A percentile compares a stretch with the other conserved stretches of the same genome.
These are phyloP conservation scores for Turdus rufiventris DNA, from an alignment of 2,113 vertebrate species.

Conservation along the genomic window DNA sequence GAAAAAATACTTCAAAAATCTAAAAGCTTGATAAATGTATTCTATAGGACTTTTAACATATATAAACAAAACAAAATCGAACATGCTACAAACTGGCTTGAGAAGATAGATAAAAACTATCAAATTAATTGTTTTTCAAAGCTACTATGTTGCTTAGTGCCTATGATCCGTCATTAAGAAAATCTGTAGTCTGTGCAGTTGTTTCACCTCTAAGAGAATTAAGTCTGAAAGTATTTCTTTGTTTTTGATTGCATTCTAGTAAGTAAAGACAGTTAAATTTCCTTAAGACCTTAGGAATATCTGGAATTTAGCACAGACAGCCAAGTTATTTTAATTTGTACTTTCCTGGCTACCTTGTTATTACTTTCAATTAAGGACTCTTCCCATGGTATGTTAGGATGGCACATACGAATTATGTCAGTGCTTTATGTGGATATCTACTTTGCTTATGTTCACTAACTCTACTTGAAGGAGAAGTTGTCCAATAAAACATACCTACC, in stretches of 20 bases:
- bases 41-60: neutral
- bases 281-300: neutral
- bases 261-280: neutral
- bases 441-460: neutral
- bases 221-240: neutral
- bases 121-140: neutral
- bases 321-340: neutral
- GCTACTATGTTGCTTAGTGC: accelerated
- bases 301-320: neutral
- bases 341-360: neutral
- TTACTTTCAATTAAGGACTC: neutral
- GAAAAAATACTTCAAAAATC: neutral
- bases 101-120: neutral
- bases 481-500: neutral
- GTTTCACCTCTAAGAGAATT: neutral
- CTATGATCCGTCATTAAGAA: neutral
- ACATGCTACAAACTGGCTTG: neutral
- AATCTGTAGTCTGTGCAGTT: neutral
- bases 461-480: neutral
- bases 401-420: neutral
- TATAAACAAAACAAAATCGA: neutral
- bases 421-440: neutral
- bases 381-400: neutral
- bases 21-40: neutral
- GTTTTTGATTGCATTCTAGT: neutral